Evolutionary conservation across 2,797 vertebrate genomes (phyloP).

Genomic region (Cyprinella venusta): DNA sequence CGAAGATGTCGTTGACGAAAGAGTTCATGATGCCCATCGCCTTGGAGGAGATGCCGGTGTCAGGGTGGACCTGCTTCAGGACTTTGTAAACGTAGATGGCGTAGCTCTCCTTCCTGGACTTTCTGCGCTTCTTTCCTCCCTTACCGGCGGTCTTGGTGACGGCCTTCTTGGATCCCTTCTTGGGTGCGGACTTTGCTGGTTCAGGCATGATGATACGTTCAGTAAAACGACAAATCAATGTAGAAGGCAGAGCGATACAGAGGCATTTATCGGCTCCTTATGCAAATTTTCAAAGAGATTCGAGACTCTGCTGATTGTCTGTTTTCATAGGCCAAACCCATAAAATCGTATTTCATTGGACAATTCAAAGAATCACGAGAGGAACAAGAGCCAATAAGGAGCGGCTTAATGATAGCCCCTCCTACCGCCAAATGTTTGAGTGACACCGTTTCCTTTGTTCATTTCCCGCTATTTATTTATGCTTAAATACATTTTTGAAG

Average conservation of each 20-base stretch:
- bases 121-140: no score
- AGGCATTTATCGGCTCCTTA: accelerated
- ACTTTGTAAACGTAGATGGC: no score
- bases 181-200: no score
- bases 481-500: no score
- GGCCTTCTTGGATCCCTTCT: no score
- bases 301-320: background rate
- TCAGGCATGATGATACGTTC: background rate
- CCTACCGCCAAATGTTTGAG: background rate
- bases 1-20: no score
- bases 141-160: no score
- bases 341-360: background rate
- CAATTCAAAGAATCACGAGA: background rate
- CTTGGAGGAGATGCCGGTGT: no score
- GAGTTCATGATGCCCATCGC: no score
- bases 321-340: background rate
- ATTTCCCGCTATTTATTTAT: background rate
- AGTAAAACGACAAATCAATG: accelerated
- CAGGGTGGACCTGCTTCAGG: no score
- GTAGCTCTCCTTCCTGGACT: no score
- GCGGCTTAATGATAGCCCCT: background rate
- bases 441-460: background rate
- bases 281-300: background rate
- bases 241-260: accelerated
- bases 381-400: no score